Conservation (phyloP, 2,113 vertebrate species). For the Urocynchramus pylzowi region DNA sequence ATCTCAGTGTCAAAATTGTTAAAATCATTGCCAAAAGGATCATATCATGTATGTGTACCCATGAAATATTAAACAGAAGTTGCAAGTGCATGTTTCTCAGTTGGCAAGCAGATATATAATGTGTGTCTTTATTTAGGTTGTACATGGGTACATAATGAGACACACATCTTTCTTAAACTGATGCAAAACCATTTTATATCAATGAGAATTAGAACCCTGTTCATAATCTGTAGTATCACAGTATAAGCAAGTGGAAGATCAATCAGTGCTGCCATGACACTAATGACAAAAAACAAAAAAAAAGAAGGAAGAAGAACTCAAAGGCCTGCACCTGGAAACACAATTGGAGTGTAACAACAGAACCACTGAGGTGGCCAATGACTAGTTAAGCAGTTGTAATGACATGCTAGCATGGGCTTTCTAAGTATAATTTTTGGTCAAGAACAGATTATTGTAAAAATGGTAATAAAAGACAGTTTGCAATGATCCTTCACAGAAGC, state of each 20-base stretch:
- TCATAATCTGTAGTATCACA: background rate
- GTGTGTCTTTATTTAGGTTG: background rate
- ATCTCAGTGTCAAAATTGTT: background rate
- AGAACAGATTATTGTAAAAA: slow-evolving; percentile 71
- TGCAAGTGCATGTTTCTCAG: background rate
- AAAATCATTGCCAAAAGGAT: background rate
- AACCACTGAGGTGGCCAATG: background rate
- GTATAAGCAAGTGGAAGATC: background rate
- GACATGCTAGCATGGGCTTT: slow-evolving; percentile 16
- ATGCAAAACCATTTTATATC: background rate
- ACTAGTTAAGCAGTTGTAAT: slow-evolving; percentile 28
- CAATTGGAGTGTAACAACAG: background rate
- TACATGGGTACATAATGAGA: background rate
- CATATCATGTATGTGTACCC: background rate
- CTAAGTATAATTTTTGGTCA: slow-evolving; percentile 62
- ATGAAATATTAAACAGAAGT: background rate
- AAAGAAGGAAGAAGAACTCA: background rate
- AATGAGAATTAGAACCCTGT: background rate
- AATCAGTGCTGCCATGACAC: background rate
- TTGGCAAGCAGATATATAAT: background rate
- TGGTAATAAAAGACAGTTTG: slow-evolving; percentile 64
- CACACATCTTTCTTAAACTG: background rate
- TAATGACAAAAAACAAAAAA: background rate
- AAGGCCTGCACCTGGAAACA: background rate
- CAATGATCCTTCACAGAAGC: slow-evolving; percentile 61